Evolutionary conservation across 2,797 vertebrate genomes (phyloP).

Genomic region (Leuciscus waleckii): DNA sequence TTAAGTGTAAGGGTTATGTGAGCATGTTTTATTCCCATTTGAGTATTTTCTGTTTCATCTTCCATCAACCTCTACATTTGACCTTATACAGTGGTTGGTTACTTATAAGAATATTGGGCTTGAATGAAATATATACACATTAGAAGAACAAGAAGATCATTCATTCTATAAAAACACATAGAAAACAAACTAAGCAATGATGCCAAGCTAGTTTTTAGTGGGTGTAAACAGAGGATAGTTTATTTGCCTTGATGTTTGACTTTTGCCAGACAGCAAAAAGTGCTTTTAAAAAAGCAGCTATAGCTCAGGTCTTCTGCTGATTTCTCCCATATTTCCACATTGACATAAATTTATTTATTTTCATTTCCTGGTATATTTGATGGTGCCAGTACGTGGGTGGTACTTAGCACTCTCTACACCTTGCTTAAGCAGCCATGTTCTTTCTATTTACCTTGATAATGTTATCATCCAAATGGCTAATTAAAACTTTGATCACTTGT

Average conservation of each 20-base stretch:
- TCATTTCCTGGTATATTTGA: constrained; percentile 21
- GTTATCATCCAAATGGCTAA: constrained; percentile 56
- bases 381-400: constrained; percentile 14
- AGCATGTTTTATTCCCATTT: constrained; percentile 18
- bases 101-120: not conserved
- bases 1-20: constrained; percentile 3
- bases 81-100: not conserved
- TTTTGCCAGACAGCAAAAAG: constrained; percentile 9
- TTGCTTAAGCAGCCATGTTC: not conserved
- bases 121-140: not conserved
- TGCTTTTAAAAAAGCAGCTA: not conserved
- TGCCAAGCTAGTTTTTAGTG: not conserved
- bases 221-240: not conserved
- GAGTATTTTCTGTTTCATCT: not conserved
- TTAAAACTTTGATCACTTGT: constrained; percentile 50
- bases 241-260: not conserved
- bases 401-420: constrained; percentile 30
- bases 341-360: constrained; percentile 6
- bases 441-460: constrained; percentile 50
- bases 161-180: constrained; percentile 27
- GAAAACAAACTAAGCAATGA: not conserved
- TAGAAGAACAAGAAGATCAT: constrained; percentile 23
- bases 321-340: not conserved
- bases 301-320: constrained; percentile 9
- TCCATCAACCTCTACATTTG: not conserved